Evolutionary conservation across 1,140 invertebrate genomes (phyloP).

Genomic region (Odontomachus brunneus): DNA sequence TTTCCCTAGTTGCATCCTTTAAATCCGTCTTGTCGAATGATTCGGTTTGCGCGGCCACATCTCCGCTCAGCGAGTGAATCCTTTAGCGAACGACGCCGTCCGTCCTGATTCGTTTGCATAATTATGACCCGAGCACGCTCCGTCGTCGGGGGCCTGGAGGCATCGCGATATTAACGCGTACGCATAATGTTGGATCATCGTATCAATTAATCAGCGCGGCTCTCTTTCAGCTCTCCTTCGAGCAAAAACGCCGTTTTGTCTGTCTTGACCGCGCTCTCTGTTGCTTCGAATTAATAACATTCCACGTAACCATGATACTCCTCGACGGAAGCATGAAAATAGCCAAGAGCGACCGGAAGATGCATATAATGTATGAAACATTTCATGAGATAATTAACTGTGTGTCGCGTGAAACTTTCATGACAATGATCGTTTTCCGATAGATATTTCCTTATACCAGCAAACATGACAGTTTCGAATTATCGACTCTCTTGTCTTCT

Average conservation of each 20-base stretch:
- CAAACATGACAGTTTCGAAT: neutral
- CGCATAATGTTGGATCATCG: conserved; percentile 11
- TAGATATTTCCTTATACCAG: neutral
- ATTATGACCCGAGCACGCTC: conserved; percentile 14
- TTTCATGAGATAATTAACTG: too few relatives aligned
- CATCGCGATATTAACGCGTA: conserved; percentile 33
- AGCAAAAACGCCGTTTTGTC: neutral
- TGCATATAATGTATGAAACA: too few relatives aligned
- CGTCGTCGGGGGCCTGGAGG: neutral
- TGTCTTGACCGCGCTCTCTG: neutral
- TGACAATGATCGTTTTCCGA: neutral
- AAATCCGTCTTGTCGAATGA: conserved; percentile 59
- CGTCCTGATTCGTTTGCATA: conserved; percentile 49
- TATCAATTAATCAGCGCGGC: conserved; percentile 33
- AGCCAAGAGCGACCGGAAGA: too few relatives aligned
- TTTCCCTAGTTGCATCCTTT: conserved; percentile 52
- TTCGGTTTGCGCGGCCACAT: conserved; percentile 35
- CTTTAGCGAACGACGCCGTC: neutral
- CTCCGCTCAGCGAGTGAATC: conserved; percentile 41
- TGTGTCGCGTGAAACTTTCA: too few relatives aligned
- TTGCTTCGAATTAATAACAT: too few relatives aligned
- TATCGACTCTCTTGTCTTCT: too few relatives aligned
- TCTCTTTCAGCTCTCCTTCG: neutral
- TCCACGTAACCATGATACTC: too few relatives aligned
- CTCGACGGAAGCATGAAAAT: too few relatives aligned